Percentiles rank a stretch among this genome's conserved stretches.
Conservation (phyloP, 2,888 invertebrate genomes). For the Lysandra coridon region DNA sequence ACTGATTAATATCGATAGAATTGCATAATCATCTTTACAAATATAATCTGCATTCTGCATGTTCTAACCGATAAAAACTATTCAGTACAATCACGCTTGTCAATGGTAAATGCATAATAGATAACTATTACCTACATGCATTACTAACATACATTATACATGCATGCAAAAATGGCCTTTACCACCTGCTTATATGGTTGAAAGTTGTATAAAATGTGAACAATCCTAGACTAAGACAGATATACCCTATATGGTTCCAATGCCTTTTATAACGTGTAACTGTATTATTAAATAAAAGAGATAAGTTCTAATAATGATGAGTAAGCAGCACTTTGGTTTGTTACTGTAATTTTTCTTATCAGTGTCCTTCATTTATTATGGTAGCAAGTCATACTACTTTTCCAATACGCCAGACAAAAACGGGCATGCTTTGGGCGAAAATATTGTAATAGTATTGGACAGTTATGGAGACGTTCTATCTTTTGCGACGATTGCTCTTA, state of each 20-base stretch:
- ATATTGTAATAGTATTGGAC: no score
- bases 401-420: no score
- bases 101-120: constrained; percentile 9
- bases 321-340: neutral
- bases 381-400: neutral
- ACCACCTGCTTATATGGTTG: neutral
- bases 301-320: neutral
- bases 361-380: neutral
- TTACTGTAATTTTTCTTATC: neutral
- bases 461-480: no score
- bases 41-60: neutral
- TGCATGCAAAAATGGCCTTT: neutral
- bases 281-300: neutral
- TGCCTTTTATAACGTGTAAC: neutral
- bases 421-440: no score
- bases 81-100: neutral
- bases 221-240: neutral
- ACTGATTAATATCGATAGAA: neutral
- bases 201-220: neutral
- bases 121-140: constrained; percentile 3
- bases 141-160: constrained; percentile 10
- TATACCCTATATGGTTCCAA: neutral
- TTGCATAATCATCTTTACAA: neutral
- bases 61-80: neutral
- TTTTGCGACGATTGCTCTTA: no score